Evolutionary conservation across 2,113 vertebrate genomes (phyloP), one percentile per base, ranked within the genome.

Genomic region (Prunella fulvescens): DNA sequence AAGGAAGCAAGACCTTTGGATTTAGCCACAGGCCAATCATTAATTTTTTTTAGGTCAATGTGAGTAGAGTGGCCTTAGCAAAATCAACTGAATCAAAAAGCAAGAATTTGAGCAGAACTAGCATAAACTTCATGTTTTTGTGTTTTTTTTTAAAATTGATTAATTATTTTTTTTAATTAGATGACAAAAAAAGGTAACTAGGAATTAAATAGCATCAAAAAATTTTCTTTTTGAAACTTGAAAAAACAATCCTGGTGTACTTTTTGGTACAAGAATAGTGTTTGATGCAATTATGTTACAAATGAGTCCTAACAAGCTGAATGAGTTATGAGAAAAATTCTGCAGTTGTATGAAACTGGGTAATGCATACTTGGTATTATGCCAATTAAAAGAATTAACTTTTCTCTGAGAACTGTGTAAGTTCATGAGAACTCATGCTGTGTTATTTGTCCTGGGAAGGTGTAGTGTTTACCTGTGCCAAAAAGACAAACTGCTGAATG

Each of bases 1-100:
- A 88, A 93, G 65, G 91, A 91, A 94, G 92, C 31, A 80, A 79
- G 96, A 97, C 97, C 97, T 97, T 97, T 97, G 96, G 93, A 95
- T 95, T 96, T 93, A 92, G 77, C 44, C 33, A 44, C 84, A 92
- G 94, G 97, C 87, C 92, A 97, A 97, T 97, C 76, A 97, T 97
- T 97, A 97, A 96, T 96, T 91, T 87, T 85, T 94, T 94, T 92
- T 61, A 73, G 84, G 95, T 94, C 95, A 92, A 90, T 96, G 79
- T 82, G 65, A 96, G 72, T 92, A 76, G 65, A 58, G 57, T 94
- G 83, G 81, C 89, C 83, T 88, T 72, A 80, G 71, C 40, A 96
- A 93, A 95, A 83, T 60, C 47, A 65, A 48, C 51, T 53, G 28
- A 89, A 80, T 90, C 42, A 56, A 70, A 57, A 66, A 84, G 54